These are phyloP conservation scores for Lasioglossum figueresi DNA, from an alignment of 2,888 invertebrate genomes.

Conservation along the genomic window DNA sequence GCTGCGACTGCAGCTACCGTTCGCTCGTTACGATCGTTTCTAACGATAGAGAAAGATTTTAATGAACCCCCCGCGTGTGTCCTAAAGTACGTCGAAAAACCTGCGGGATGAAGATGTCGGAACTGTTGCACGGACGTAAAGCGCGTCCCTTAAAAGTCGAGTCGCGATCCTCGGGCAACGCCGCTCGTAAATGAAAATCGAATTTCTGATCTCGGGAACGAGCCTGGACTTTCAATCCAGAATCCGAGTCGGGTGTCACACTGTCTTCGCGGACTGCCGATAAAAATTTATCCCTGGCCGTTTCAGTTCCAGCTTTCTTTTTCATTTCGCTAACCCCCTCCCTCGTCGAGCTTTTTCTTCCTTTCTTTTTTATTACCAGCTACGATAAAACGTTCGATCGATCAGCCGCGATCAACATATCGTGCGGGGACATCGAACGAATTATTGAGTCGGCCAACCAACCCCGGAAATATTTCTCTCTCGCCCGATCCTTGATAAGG, in stretches of 20 bases:
- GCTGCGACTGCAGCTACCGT: background rate
- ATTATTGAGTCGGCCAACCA: slow-evolving; percentile 30
- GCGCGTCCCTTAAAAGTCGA: background rate
- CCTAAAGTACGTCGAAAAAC: background rate
- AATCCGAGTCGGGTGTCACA: slow-evolving; percentile 7
- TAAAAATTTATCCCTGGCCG: slow-evolving; percentile 56
- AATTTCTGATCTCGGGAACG: slow-evolving; percentile 12
- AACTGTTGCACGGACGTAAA: slow-evolving; percentile 39
- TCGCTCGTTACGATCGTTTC: background rate
- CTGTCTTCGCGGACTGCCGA: slow-evolving; percentile 34
- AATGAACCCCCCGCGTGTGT: background rate
- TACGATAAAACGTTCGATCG: slow-evolving; percentile 46
- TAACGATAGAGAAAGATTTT: slow-evolving; percentile 7
- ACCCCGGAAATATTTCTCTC: background rate
- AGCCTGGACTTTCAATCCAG: slow-evolving; percentile 36
- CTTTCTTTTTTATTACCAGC: slow-evolving; percentile 36
- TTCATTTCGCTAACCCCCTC: slow-evolving; percentile 29
- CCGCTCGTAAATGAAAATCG: slow-evolving; percentile 24
- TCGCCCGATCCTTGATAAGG: background rate
- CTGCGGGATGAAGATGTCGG: background rate
- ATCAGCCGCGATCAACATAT: slow-evolving; percentile 56
- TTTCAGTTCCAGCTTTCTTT: slow-evolving; percentile 37
- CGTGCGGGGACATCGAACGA: slow-evolving; percentile 39
- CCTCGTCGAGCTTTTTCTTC: background rate
- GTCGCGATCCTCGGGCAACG: background rate